Base-by-base conservation (phyloP, 1,140 invertebrate genomes). In the Aporrectodea caliginosa region DNA sequence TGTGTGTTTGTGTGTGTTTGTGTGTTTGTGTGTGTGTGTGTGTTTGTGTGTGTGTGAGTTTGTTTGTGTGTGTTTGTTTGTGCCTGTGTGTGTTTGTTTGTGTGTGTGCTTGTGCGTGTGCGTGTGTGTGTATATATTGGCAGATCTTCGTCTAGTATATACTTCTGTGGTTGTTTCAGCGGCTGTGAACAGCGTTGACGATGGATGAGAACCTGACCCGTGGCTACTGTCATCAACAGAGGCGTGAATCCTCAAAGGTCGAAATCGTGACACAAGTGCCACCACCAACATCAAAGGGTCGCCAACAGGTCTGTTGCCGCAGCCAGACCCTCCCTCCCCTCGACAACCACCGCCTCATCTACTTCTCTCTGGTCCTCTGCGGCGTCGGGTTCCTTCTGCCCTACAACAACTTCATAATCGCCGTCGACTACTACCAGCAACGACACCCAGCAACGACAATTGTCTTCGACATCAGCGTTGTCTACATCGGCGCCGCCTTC, bases 361-460 rank as follows among this genome's bases (percentile, higher is more conserved):
- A 95, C 85, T 85, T 94, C 74, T 92, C 93, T 0, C 90, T 97
- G 69, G 89, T 95, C 2, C 88, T 95, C 33, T 94, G 94, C 58
- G 95, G 95, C n/a, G 92, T 93, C 81, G 95, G 94, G 29, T 96
- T 96, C 85, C 90, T 97, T 16, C 88, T 97, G 34, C 95, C 95
- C 0, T 97, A 95, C 87, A 96, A 96, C 90, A 94, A 94, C 85
- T 95, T 95, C 86, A 94, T 95, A 80, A 94, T 94, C 86, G 94
- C 94, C 2, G 94, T 94, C 72, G 94, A 95, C 88, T 95, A 94
- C 85, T 95, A 12, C 43, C 43, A 22, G 6, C 22, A 12, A 6
- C 43, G 43, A 22, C 22, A 12, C 43, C 22, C 43, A 22, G n/a
- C n/a, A n/a, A 12, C 43, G 43, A 58, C 43, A 6, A 22, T 22